Evolutionary conservation across 2,113 vertebrate genomes (phyloP), one percentile per base, ranked within the genome.

Genomic region (Pholis gunnellus): DNA sequence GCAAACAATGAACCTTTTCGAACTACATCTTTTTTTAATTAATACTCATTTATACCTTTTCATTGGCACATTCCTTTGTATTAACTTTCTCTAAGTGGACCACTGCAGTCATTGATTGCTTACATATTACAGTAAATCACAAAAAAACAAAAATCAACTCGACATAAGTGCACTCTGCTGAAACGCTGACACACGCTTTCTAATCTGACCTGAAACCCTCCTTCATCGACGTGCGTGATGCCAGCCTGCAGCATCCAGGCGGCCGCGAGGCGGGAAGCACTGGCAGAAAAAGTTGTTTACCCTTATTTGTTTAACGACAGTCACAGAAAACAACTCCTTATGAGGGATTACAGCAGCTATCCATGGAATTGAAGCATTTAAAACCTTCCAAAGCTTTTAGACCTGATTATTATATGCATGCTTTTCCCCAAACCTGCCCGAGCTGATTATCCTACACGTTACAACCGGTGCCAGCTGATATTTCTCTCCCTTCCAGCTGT

Each of bases 381-480:
- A 91, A 89, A 88, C 77, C 90, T 70, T 67, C 54, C 85, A 88
- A 59, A 87, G 87, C 91, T 91, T 89, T 90, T 85, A 88, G 81
- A 84, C 82, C 84, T 82, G 86, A 94, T 93, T 91, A 90, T 92
- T 84, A 72, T 56, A 78, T 84, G 91, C 76, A 15, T 89, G 85
- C 75, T 78, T 88, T 31, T 83, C 79, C 88, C 61, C 82, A 82
- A 92, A 92, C 85, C 88, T 91, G 89, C 88, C 81, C 67, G 13
- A 84, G 84, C 86, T 90, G 90, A 93, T 93, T 92, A 89, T 91
- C 89, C 75, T 81, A 86, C 88, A 84, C 90, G 85, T 87, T 75
- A 75, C 76, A 83, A 83, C 80, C 64, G 29, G 87, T 85, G 67
- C 88, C 91, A 90, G 92, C 78, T 91, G 90, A 94, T 94, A 86